Evolutionary conservation across 2,797 vertebrate species (phyloP).

Genomic region (Gallinago solitaria): DNA sequence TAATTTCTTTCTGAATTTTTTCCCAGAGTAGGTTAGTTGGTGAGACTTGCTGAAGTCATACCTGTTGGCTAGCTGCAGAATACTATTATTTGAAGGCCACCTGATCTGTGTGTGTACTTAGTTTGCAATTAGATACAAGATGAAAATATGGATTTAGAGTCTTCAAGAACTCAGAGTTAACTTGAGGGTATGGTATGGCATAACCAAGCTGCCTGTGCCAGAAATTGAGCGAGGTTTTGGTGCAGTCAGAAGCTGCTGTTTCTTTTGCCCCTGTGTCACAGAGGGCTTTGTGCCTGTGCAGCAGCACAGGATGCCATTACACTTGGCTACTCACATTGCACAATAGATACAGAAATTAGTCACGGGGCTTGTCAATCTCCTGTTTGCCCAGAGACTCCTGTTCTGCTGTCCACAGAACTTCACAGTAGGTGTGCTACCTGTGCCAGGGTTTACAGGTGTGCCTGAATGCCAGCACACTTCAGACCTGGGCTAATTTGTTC

Average conservation of each 20-base stretch:
- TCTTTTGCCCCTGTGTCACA: background rate
- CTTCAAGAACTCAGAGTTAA: background rate
- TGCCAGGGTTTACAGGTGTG: constrained; percentile 15
- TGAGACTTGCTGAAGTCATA: background rate
- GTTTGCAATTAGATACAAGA: background rate
- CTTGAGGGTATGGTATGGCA: background rate
- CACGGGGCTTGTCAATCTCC: background rate
- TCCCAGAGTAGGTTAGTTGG: background rate
- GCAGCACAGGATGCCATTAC: background rate
- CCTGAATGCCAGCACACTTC: background rate
- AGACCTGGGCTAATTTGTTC: background rate
- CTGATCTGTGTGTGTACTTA: rapidly evolving
- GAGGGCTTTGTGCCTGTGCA: background rate
- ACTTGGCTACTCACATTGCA: background rate
- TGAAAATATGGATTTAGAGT: background rate
- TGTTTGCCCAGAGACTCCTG: background rate
- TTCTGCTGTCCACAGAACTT: background rate
- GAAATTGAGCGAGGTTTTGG: background rate
- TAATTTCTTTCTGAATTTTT: background rate
- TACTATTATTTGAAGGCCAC: background rate
- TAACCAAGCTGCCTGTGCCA: rapidly evolving
- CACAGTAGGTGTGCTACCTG: background rate
- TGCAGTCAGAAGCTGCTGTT: background rate
- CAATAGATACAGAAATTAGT: background rate
- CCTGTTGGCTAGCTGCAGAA: background rate